Base-by-base conservation (phyloP, 2,888 invertebrate species). In the Mesoligia furuncula region DNA sequence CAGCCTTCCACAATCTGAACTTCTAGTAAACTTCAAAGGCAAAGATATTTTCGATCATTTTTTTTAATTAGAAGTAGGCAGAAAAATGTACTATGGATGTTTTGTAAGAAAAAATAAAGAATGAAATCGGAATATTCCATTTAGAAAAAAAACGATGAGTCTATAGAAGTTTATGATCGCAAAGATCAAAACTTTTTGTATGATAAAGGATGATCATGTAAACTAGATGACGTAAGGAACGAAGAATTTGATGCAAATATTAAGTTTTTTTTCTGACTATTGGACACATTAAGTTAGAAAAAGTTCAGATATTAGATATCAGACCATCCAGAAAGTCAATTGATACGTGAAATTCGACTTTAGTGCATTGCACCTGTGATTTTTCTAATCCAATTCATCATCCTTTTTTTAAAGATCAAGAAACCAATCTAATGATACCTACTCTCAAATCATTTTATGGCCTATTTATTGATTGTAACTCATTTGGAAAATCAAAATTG, bases 401-500 rank as follows among this genome's bases (percentile, higher is more conserved):
- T 84, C 17, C 51, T 64, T 79, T 83, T 81, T 86, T 80, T 77
- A 66, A 83, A 87, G 80, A 83, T 66, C 82, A 76, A 87, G 84
- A 87, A 85, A 86, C 83, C 84, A 81, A 84, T 86, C 78, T 73
- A 73, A 83, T 83, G 85, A 80, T 87, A 88, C 36, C 36, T 36
- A 36, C 83, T 84, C 84, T 78, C 87, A 83, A 88, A 87, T 84
- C 84, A 88, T 88, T 88, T 87, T 86, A 88, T 85, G 68, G 89
- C 84, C 51, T 85, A 87, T 88, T 85, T 85, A 88, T 87, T 87
- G 85, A 87, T 88, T 87, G 88, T 87, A 66, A 88, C 89, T 88
- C 87, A 88, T 88, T 88, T 88, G 64, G 36, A 75, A 75, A 87
- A 87, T 88, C 88, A 87, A 80, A 84, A 73, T 88, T 87, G 85